Evolutionary conservation across 2,888 invertebrate genomes (phyloP).

Genomic region (Clanis bilineata): DNA sequence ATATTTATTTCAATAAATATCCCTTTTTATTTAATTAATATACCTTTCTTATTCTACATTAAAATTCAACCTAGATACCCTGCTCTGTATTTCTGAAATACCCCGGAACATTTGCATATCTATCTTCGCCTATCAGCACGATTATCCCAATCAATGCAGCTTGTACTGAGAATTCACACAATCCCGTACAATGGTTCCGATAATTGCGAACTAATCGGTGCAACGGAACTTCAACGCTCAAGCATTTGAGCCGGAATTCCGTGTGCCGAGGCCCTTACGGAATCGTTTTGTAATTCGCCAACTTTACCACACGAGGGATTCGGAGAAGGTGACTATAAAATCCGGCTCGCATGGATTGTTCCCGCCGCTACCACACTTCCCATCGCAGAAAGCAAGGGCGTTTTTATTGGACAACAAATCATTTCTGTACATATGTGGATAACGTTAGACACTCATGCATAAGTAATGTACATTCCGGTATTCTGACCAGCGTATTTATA

Average conservation of each 20-base stretch:
- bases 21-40: too few species aligned
- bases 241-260: neutral
- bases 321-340: conserved; percentile 48
- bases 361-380: conserved; percentile 27
- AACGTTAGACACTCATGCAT: conserved; percentile 37
- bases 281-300: conserved; percentile 34
- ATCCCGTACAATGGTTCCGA: neutral
- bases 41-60: too few species aligned
- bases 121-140: too few species aligned
- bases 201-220: neutral
- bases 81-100: too few species aligned
- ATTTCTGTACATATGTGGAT: conserved; percentile 42
- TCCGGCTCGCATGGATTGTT: conserved; percentile 43
- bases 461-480: conserved; percentile 33
- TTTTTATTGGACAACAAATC: conserved; percentile 56
- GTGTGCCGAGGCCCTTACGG: neutral
- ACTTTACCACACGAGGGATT: conserved; percentile 32
- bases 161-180: neutral
- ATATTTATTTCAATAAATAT: too few species aligned
- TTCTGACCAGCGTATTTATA: conserved; percentile 32
- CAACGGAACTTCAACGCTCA: neutral
- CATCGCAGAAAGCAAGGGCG: conserved; percentile 38
- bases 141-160: too few species aligned
- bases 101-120: too few species aligned
- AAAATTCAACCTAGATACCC: too few species aligned